Evolutionary conservation across 2,113 vertebrate species (phyloP).

Genomic region (Cyphomyrus plagiostoma): DNA sequence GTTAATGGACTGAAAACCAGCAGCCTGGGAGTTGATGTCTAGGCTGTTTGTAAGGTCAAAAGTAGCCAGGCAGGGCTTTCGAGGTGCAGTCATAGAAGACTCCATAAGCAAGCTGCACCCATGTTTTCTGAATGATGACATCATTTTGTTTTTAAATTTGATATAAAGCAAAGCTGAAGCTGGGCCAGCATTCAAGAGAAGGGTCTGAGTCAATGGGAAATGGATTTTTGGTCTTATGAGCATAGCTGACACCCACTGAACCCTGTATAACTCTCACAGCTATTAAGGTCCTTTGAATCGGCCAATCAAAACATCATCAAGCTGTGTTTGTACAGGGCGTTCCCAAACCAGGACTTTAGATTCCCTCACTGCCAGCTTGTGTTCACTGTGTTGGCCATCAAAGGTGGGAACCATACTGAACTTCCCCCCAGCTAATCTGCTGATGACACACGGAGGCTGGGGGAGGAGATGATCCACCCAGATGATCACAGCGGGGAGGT

Average conservation of each 20-base stretch:
- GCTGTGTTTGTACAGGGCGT: not conserved
- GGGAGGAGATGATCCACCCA: not conserved
- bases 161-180: not conserved
- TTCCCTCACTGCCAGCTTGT: slow-evolving; percentile 26
- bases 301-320: not conserved
- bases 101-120: not conserved
- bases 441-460: not conserved
- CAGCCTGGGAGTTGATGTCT: not conserved
- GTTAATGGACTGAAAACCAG: not conserved
- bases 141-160: not conserved
- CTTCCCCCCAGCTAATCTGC: not conserved
- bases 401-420: slow-evolving; percentile 22
- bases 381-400: slow-evolving; percentile 36
- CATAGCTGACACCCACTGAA: not conserved
- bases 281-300: not conserved
- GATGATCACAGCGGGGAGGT: not conserved
- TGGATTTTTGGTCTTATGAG: not conserved
- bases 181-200: not conserved
- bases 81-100: not conserved
- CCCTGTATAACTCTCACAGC: not conserved
- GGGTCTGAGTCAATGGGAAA: slow-evolving; percentile 15
- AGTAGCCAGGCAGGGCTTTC: not conserved
- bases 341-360: not conserved
- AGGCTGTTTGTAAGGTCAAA: not conserved
- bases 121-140: not conserved